Evolutionary conservation across 2,113 vertebrate genomes (phyloP), one percentile per base, ranked within the genome.

Genomic region (Mugil cephalus): DNA sequence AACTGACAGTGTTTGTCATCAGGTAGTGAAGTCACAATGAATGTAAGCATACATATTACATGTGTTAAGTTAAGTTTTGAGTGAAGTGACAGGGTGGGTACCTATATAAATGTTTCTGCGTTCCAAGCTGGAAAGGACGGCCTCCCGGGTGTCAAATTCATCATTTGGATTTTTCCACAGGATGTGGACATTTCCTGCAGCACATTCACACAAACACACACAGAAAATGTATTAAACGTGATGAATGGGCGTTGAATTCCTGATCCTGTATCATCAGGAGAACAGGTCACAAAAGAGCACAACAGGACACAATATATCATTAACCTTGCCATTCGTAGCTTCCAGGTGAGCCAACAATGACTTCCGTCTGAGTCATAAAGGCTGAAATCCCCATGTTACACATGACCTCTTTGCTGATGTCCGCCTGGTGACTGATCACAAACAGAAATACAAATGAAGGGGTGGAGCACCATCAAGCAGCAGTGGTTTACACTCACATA

Each of bases 321-420:
- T 30, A 30, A 97, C 97, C 97, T 94, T 96, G 96, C 96, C 97
- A 99, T 59, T 95, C 94, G 62, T 90, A 96, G 85, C 96, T 97
- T 0, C 97, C 96, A 0, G 97, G 97, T 0, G 96, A 95, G 0
- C 97, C 97, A 0, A 96, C 91, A 11, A 95, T 94, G 67, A 96
- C 72, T 0, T 94, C 92, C 15, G 84, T 94, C 70, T 92, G 56
- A 0, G 93, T 91, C 86, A 98, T 95, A 80, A 92, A 90, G 0
- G 95, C 94, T 0, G 96, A 96, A 68, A 96, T 93, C 43, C 97
- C 97, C 92, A 95, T 88, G 83, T 94, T 96, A 73, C 97, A 99
- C 96, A 98, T 96, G 84, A 95, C 96, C 0, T 95, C 96, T 15
- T 54, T 45, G 0, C 80, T 83, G 9, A 93, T 62, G 79, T 95